Conservation (phyloP, 2,113 vertebrate genomes). For the Triplophysa tibetana region DNA sequence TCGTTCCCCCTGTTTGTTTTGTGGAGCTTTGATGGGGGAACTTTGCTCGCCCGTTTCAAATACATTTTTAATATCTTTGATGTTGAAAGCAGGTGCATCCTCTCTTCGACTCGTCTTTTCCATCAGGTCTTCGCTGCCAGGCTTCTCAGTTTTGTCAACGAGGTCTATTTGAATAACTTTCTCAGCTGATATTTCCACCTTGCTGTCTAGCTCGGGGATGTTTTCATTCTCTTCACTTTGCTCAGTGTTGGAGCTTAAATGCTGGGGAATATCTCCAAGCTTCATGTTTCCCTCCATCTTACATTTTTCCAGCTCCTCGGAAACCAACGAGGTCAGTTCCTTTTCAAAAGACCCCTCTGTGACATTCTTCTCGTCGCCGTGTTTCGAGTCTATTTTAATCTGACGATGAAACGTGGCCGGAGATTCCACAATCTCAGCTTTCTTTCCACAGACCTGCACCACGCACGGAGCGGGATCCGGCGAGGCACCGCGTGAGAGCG, state of each 20-base stretch:
- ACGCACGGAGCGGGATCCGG: constrained; percentile 63
- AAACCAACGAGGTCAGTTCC: constrained; percentile 64
- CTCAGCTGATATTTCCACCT: constrained; percentile 70
- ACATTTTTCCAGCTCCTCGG: constrained; percentile 72
- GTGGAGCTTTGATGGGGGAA: constrained; percentile 65
- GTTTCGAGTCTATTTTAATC: constrained; percentile 77
- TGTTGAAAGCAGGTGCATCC: constrained; percentile 71
- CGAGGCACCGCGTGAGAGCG: constrained; percentile 75
- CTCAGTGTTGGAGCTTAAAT: constrained; percentile 64
- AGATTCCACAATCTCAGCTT: constrained; percentile 80
- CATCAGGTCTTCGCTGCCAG: constrained; percentile 61
- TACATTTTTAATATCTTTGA: constrained; percentile 75
- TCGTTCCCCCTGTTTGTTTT: constrained; percentile 66
- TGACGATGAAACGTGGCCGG: constrained; percentile 81
- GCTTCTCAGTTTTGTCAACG: constrained; percentile 56
- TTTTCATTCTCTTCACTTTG: constrained; percentile 64
- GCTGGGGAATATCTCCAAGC: constrained; percentile 70
- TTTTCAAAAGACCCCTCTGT: constrained; percentile 51
- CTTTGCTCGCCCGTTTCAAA: constrained; percentile 77
- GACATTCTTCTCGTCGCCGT: constrained; percentile 33
- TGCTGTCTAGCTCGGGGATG: constrained; percentile 67
- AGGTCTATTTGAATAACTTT: constrained; percentile 67
- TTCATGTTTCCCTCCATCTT: constrained; percentile 69
- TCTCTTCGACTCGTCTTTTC: constrained; percentile 66
- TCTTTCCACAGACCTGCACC: constrained; percentile 73